A percentile compares a stretch with the other conserved stretches of the same genome.
Evolutionary conservation across 1,140 invertebrate species (phyloP).

Genomic region (Penaeus indicus): DNA sequence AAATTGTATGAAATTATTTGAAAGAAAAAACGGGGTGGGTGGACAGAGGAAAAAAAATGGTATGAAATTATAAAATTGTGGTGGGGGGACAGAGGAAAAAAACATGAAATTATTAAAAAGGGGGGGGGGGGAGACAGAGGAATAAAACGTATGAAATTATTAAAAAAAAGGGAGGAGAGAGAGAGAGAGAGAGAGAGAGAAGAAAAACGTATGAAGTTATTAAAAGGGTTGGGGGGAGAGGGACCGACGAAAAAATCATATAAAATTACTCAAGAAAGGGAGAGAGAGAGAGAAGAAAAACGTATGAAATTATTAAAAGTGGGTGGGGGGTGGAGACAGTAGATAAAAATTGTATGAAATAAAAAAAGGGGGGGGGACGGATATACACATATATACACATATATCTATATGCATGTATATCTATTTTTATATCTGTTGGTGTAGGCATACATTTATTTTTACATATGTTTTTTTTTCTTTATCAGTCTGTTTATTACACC

Average conservation of each 20-base stretch:
- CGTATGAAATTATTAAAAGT: no score
- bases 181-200: constrained; percentile 12
- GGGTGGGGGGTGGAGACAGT: no score
- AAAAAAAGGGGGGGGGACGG: not conserved
- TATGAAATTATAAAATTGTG: no score
- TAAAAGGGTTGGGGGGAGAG: not conserved
- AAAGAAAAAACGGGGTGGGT: not conserved
- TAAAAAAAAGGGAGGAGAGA: not conserved
- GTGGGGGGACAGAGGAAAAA: no score
- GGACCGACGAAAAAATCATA: not conserved
- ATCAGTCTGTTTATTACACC: no score
- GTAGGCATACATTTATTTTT: no score
- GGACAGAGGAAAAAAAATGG: no score
- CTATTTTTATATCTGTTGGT: no score
- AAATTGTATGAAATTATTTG: not conserved
- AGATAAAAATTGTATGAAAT: not conserved
- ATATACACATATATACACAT: no score
- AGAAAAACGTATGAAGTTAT: not conserved
- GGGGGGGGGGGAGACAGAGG: not conserved
- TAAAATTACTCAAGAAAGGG: not conserved
- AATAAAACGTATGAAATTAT: not conserved
- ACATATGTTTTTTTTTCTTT: no score
- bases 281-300: not conserved
- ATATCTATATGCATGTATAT: no score
- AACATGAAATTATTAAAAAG: no score